Conservation (phyloP, 2,888 invertebrate genomes). For the Stenolophus ochropezus region DNA sequence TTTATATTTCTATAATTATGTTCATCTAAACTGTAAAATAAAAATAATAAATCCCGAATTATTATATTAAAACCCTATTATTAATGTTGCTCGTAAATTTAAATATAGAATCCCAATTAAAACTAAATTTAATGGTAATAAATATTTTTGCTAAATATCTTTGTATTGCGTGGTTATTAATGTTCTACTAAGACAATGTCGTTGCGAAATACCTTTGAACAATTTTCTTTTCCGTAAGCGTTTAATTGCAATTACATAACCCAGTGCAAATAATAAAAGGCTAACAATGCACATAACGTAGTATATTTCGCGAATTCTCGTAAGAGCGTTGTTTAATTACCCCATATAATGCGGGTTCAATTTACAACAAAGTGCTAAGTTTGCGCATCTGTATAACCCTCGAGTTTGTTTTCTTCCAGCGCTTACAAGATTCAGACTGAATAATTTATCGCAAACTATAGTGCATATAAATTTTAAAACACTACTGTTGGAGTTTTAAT, state of each 20-base stretch:
- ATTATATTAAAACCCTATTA: no score
- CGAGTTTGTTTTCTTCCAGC: constrained; percentile 32
- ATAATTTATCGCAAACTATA: no score
- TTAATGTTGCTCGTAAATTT: no score
- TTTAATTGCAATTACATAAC: constrained; percentile 26
- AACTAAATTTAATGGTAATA: no score
- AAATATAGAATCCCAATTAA: no score
- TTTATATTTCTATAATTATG: no score
- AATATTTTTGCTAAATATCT: no score
- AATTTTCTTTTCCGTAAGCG: constrained; percentile 26
- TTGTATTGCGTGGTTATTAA: not conserved
- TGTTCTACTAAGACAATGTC: not conserved
- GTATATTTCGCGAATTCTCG: not conserved
- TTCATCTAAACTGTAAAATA: no score
- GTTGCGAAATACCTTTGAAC: not conserved
- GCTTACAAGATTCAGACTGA: no score
- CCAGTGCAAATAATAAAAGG: constrained; percentile 22
- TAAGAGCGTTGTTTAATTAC: constrained; percentile 13
- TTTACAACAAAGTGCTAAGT: constrained; percentile 10
- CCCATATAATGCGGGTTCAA: constrained; percentile 1
- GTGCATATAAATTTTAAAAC: no score
- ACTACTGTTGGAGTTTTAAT: no score
- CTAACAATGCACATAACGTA: constrained; percentile 21
- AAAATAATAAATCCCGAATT: no score
- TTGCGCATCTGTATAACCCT: constrained; percentile 20